phyloP scores from a whole-genome alignment of 2,113 vertebrate genomes.

The Passer domesticus region DNA sequence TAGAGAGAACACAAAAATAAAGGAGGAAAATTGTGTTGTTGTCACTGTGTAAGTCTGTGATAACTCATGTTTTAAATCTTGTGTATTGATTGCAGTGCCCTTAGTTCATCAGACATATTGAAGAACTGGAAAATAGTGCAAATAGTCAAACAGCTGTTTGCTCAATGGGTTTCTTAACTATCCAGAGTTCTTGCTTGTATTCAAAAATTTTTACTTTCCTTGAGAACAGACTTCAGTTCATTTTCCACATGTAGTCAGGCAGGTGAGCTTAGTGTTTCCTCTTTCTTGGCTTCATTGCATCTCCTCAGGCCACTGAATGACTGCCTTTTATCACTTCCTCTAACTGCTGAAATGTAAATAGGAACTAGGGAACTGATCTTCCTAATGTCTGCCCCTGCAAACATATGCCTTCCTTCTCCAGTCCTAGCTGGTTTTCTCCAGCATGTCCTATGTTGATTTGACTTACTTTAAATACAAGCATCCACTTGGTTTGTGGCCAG shows the following conservation, averaged over 20 bases:
- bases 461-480: constrained; percentile 6
- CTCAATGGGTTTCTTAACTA: neutral
- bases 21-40: neutral
- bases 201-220: neutral
- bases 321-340: neutral
- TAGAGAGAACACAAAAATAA: neutral
- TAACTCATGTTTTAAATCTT: neutral
- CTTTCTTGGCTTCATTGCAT: neutral
- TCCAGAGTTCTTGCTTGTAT: neutral
- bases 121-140: neutral
- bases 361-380: neutral
- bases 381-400: neutral
- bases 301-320: neutral
- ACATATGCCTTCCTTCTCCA: neutral
- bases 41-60: neutral
- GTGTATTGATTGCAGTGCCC: neutral
- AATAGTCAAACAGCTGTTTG: neutral
- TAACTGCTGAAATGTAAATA: neutral
- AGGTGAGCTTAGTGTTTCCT: neutral
- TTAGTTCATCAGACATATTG: neutral
- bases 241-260: neutral
- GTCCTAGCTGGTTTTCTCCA: neutral
- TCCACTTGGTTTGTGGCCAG: neutral
- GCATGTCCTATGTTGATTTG: neutral
- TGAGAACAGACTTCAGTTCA: neutral